Evolutionary conservation across 2,797 vertebrate species (phyloP), one percentile per base, ranked within the genome.

Genomic region (Enteromius mattozi): DNA sequence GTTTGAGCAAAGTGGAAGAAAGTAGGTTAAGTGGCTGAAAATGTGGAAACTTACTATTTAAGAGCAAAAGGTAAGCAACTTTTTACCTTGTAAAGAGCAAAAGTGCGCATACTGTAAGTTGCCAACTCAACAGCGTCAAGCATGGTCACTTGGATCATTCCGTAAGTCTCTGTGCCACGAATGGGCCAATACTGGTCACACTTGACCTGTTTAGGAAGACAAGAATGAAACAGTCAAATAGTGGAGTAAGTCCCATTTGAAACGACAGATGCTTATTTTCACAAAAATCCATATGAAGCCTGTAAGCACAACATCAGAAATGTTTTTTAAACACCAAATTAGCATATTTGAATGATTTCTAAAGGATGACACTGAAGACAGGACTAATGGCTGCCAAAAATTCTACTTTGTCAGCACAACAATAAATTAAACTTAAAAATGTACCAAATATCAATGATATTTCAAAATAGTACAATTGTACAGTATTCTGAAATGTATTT

Each of bases 121-220:
- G 98, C 98, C 89, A 99, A 93, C 78, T 99, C 98, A 0, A 98
- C 95, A 0, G 96, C 97, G 88, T 99, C 98, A 91, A 98, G 87
- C 91, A 98, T 92, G 13, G 97, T 96, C 88, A 99, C 98, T 88
- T 98, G 97, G 90, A 99, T 97, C 95, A 97, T 96, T 72, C 98
- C 97, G 3, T 94, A 95, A 1, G 95, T 95, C 87, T 95, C 93
- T 3, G 94, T 95, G 86, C 63, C 88, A 69, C 98, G 95, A 79
- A 93, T 92, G 0, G 98, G 98, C 97, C 98, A 99, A 85, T 99
- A 99, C 92, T 99, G 97, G 88, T 99, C 98, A 92, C 98, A 99
- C 89, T 99, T 99, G 0, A 99, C 96, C 98, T 99, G 63, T 47
- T 40, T 19, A 3, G 54, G 45, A 79, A 33, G 17, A 30, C 59